Evolutionary conservation across 2,888 invertebrate species (phyloP).

Genomic region (Mellilla xanthometata): DNA sequence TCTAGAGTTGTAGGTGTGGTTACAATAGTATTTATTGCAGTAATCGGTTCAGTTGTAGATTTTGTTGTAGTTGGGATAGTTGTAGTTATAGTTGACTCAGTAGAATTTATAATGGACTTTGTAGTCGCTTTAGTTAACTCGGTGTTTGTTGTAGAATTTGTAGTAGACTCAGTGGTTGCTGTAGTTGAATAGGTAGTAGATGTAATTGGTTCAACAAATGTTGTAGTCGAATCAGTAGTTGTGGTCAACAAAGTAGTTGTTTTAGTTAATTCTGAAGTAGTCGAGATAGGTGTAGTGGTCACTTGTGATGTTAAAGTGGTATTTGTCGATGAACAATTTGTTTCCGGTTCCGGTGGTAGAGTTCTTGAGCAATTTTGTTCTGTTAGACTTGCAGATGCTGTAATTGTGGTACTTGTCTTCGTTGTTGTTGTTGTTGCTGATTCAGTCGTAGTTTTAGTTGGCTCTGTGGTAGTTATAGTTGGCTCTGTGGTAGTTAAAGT

Average conservation of each 20-base stretch:
- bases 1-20: constrained; percentile 1
- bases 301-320: not conserved
- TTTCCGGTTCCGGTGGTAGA: not conserved
- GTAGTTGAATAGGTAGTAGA: constrained; percentile 9
- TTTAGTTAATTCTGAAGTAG: not conserved
- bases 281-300: not conserved
- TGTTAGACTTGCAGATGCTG: constrained; percentile 7
- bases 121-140: not conserved
- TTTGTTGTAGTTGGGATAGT: constrained; percentile 8
- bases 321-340: not conserved
- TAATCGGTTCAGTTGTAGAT: not conserved
- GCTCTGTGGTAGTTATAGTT: constrained; percentile 15
- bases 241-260: constrained; percentile 6
- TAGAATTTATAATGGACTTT: constrained; percentile 7
- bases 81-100: constrained; percentile 3
- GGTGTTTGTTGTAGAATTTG: not conserved
- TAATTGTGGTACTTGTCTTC: constrained; percentile 6
- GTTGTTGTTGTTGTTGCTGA: constrained; percentile 13
- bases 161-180: not conserved
- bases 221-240: not conserved
- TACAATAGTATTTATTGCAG: not conserved
- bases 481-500: not conserved
- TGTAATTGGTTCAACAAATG: not conserved
- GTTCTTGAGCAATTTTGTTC: constrained; percentile 3
- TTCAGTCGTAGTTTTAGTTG: constrained; percentile 13